These are phyloP conservation scores for Loxodonta africana DNA, from an alignment of 2,113 vertebrate species.

Conservation along the genomic window DNA sequence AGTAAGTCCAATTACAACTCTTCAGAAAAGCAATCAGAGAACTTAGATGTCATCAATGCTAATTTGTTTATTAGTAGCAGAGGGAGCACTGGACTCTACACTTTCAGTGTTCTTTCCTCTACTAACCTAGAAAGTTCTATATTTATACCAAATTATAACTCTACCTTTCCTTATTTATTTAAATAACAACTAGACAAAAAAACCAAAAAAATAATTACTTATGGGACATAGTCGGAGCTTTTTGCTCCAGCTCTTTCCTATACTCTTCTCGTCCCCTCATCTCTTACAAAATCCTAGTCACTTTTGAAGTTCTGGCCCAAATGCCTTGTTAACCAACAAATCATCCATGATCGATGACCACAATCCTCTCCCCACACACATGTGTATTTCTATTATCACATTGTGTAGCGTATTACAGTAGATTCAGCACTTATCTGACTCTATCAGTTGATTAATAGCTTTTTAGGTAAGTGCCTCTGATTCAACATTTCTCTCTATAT, in stretches of 20 bases:
- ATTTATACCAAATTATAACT: background rate
- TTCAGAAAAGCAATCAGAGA: background rate
- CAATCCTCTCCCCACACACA: too few species aligned
- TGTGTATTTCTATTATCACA: background rate
- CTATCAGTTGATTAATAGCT: background rate
- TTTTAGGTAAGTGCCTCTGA: background rate
- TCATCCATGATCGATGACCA: background rate
- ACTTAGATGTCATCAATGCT: background rate
- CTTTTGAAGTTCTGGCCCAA: background rate
- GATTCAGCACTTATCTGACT: background rate
- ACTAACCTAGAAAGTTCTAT: background rate
- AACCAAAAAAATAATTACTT: background rate
- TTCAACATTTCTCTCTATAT: background rate
- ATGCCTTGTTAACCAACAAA: background rate
- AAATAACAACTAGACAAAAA: background rate
- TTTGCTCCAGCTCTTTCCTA: background rate
- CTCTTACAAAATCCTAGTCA: background rate
- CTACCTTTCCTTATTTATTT: background rate
- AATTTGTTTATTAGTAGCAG: background rate
- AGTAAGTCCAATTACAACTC: background rate
- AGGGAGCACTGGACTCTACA: background rate
- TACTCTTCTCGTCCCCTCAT: background rate
- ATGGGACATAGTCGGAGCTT: background rate
- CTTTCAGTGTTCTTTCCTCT: background rate
- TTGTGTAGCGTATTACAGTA: background rate